Evolutionary conservation across 2,113 vertebrate genomes (phyloP).

Genomic region (Malurus alboscapulatus): DNA sequence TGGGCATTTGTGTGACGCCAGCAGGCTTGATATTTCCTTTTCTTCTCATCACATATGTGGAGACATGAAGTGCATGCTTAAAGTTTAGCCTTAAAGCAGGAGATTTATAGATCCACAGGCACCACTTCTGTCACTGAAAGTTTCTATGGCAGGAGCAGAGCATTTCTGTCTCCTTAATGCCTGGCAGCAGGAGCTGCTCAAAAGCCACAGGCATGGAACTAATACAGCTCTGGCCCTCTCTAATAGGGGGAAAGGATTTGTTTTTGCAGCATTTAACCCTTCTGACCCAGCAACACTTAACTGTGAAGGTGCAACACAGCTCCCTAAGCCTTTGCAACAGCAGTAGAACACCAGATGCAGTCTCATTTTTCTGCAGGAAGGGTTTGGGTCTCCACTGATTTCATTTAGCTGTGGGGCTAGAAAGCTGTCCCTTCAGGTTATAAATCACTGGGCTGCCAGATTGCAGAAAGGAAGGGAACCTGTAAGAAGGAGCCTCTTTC

Average conservation of each 20-base stretch:
- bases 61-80: not conserved
- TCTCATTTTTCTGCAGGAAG: constrained; percentile 5
- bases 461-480: not conserved
- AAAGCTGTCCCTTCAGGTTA: not conserved
- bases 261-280: constrained; percentile 27
- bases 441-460: not conserved
- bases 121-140: not conserved
- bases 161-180: not conserved
- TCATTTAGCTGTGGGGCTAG: not conserved
- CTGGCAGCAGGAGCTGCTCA: not conserved
- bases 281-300: not conserved
- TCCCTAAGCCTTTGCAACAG: not conserved
- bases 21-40: not conserved
- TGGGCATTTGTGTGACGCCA: not conserved
- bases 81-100: not conserved
- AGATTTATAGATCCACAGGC: not conserved
- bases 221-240: not conserved
- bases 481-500: not conserved
- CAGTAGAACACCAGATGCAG: not conserved
- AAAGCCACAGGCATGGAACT: not conserved
- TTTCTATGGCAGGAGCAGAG: not conserved
- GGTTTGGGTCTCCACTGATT: constrained; percentile 6
- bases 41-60: not conserved
- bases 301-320: not conserved
- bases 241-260: not conserved